phyloP scores from a whole-genome alignment of 2,888 invertebrate species.

The Conomelus anceps region DNA sequence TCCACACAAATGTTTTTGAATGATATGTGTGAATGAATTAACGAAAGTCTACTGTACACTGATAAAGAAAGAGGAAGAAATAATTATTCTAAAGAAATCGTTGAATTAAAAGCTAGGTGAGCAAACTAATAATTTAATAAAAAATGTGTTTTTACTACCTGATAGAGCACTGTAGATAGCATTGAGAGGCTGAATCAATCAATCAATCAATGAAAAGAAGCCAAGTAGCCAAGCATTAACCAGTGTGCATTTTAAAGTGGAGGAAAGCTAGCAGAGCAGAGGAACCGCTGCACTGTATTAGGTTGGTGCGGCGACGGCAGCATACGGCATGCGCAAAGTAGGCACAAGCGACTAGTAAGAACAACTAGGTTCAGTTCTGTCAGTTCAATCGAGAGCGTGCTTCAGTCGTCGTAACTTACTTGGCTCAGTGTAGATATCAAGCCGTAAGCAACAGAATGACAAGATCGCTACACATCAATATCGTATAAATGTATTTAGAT shows the following conservation, averaged over 20 bases:
- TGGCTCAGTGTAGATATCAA: constrained; percentile 28
- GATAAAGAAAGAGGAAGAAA: not conserved
- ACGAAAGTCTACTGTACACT: not conserved
- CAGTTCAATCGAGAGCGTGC: constrained; percentile 26
- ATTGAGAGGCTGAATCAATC: not conserved
- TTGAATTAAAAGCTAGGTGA: not conserved
- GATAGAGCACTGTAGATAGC: not conserved
- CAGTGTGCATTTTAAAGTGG: constrained; percentile 8
- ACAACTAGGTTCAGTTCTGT: constrained; percentile 16
- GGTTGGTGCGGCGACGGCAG: not conserved
- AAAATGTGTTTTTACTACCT: not conserved
- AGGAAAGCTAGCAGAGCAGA: not conserved
- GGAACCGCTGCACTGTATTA: no score
- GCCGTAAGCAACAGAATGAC: constrained; percentile 28
- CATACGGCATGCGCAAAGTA: not conserved
- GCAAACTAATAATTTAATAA: not conserved
- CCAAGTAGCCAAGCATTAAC: constrained; percentile 15
- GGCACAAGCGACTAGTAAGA: no score
- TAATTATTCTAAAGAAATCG: not conserved
- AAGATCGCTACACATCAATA: constrained; percentile 27
- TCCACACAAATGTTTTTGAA: not conserved
- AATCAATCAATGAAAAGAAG: not conserved
- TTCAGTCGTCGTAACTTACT: constrained; percentile 25
- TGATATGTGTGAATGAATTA: not conserved
- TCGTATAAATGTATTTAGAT: not conserved